phyloP scores from a whole-genome alignment of 2,888 invertebrate genomes.

The Vesta saturnalis region DNA sequence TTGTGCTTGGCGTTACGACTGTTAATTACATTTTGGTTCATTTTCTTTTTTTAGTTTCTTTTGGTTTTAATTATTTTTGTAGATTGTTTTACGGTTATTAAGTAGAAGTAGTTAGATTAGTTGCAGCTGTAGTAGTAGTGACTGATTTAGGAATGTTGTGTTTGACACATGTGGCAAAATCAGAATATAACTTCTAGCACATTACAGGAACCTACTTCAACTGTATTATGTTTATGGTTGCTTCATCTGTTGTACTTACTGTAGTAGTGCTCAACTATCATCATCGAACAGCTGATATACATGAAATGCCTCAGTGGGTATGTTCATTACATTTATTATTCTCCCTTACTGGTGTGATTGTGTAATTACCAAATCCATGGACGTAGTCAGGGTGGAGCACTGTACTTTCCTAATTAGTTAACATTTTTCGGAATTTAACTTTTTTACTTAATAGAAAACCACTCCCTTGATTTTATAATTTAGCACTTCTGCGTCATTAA shows the following conservation, averaged over 20 bases:
- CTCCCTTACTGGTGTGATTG: too few relatives aligned
- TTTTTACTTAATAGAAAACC: too few relatives aligned
- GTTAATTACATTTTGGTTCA: constrained; percentile 51
- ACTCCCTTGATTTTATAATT: too few relatives aligned
- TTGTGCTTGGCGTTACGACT: constrained; percentile 58
- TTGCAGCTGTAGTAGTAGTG: constrained; percentile 21
- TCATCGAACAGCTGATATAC: constrained; percentile 95
- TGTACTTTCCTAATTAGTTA: not conserved
- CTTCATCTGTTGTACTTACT: constrained; percentile 95
- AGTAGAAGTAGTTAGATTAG: constrained; percentile 21
- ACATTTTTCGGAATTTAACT: too few relatives aligned
- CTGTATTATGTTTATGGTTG: constrained; percentile 99
- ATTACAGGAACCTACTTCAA: constrained; percentile 92
- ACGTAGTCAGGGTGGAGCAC: not conserved
- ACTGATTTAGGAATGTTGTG: constrained; percentile 23
- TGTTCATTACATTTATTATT: constrained; percentile 58
- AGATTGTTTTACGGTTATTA: constrained; percentile 20
- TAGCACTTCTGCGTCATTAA: too few relatives aligned
- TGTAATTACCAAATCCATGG: too few relatives aligned
- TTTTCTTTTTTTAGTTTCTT: constrained; percentile 27
- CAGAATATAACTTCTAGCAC: constrained; percentile 20
- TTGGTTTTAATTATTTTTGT: constrained; percentile 8
- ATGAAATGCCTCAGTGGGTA: constrained; percentile 97
- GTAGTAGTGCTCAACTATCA: constrained; percentile 98
- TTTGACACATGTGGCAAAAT: not conserved